These are phyloP conservation scores for Silurus asotus DNA, from an alignment of 2,113 vertebrate species.

Conservation along the genomic window DNA sequence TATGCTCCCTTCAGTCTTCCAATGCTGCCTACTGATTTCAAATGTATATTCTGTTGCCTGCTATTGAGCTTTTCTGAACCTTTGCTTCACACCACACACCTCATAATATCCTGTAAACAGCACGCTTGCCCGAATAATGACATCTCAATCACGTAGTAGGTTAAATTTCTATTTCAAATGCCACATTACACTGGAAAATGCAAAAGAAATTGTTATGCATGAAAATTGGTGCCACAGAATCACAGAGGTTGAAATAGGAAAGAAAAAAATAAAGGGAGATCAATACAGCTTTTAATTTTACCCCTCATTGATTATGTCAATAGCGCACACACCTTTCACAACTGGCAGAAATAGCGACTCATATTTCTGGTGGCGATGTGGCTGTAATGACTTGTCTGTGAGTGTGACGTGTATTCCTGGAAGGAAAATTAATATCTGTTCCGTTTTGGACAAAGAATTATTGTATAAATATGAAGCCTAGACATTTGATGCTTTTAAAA, in stretches of 20 bases:
- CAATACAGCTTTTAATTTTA: slow-evolving; percentile 63
- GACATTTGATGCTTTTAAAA: slow-evolving; percentile 34
- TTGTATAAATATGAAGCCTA: slow-evolving; percentile 22
- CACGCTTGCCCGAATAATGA: slow-evolving; percentile 28
- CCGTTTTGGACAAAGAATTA: slow-evolving; percentile 18
- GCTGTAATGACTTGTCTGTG: slow-evolving; percentile 39
- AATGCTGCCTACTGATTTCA: background rate
- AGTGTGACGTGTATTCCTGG: slow-evolving; percentile 29
- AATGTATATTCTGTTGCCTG: background rate
- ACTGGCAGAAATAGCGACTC: slow-evolving; percentile 45
- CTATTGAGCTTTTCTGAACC: background rate
- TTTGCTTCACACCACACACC: slow-evolving; percentile 7
- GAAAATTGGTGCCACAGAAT: slow-evolving; percentile 44
- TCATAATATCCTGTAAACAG: slow-evolving; percentile 1
- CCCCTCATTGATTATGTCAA: slow-evolving; percentile 62
- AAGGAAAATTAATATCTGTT: slow-evolving; percentile 41
- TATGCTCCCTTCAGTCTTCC: background rate
- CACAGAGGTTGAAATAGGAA: slow-evolving; percentile 42
- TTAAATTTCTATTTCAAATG: slow-evolving; percentile 48
- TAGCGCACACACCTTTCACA: slow-evolving; percentile 52
- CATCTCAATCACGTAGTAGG: slow-evolving; percentile 38
- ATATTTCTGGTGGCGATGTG: slow-evolving; percentile 39
- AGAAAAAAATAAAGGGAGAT: slow-evolving; percentile 37
- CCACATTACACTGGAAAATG: slow-evolving; percentile 43
- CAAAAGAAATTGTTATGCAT: slow-evolving; percentile 49